phyloP scores from a whole-genome alignment of 2,113 vertebrate species.

The Barnardius zonarius region DNA sequence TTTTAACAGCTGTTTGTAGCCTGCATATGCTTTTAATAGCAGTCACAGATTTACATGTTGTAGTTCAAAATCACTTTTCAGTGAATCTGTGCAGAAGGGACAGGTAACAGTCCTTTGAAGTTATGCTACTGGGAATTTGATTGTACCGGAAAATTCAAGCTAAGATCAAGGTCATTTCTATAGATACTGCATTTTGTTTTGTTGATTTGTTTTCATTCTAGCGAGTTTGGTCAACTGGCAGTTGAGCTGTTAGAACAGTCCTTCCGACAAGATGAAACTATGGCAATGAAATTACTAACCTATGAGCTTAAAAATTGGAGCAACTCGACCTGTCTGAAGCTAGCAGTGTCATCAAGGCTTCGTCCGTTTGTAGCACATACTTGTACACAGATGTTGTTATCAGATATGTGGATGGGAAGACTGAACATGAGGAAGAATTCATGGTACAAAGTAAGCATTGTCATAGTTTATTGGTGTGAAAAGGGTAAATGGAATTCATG shows the following conservation, averaged over 20 bases:
- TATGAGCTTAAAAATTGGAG: constrained; percentile 99
- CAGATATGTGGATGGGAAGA: constrained; percentile 99
- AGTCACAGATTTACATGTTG: neutral
- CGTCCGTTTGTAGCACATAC: constrained; percentile 96
- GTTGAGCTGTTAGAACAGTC: constrained; percentile 96
- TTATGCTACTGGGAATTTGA: neutral
- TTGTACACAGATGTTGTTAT: constrained; percentile 96
- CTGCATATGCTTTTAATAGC: neutral
- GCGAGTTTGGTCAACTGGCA: constrained; percentile 94
- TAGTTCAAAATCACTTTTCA: neutral
- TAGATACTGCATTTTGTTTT: neutral
- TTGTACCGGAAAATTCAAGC: neutral
- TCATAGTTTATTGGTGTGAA: neutral
- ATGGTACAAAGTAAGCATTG: constrained; percentile 94
- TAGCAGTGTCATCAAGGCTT: constrained; percentile 94
- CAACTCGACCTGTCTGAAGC: constrained; percentile 95
- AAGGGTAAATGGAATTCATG: neutral
- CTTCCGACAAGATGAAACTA: constrained; percentile 96
- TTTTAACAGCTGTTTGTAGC: neutral
- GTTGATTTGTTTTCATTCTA: constrained; percentile 16
- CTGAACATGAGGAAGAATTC: constrained; percentile 99
- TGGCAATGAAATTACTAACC: constrained; percentile 98
- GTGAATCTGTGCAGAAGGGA: neutral
- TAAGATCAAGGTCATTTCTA: neutral
- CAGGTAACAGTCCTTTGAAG: neutral